Evolutionary conservation across 2,113 vertebrate species (phyloP).

Genomic region (Aythya baeri): DNA sequence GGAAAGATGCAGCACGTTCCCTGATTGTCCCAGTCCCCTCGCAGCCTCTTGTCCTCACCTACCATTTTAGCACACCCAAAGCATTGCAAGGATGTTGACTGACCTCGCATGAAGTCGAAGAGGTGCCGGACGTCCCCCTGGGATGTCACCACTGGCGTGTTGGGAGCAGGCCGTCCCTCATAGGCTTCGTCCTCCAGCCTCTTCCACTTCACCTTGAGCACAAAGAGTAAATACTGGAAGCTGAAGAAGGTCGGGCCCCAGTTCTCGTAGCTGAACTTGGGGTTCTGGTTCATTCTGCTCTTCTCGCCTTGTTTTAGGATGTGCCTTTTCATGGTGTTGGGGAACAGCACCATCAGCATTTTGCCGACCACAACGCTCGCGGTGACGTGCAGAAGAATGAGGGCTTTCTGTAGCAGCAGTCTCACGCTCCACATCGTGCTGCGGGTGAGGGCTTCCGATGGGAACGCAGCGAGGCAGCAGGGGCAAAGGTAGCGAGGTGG

Average conservation of each 20-base stretch:
- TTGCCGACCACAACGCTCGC: conserved; percentile 48
- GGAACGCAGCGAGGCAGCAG: rapidly evolving
- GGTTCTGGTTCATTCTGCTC: conserved; percentile 79
- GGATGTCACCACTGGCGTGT: conserved; percentile 78
- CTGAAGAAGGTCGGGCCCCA: conserved; percentile 85
- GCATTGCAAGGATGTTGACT: background rate
- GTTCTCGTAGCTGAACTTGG: conserved; percentile 85
- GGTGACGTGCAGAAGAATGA: conserved; percentile 68
- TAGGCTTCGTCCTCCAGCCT: conserved; percentile 82
- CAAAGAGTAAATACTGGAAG: conserved; percentile 74
- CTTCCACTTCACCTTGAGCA: conserved; percentile 78
- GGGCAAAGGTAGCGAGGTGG: conserved; percentile 53
- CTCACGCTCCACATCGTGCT: background rate
- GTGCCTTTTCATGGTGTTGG: conserved; percentile 69
- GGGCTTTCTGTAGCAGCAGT: conserved; percentile 39
- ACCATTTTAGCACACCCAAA: background rate
- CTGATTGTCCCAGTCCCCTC: background rate
- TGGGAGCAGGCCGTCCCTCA: conserved; percentile 79
- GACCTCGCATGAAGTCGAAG: conserved; percentile 82
- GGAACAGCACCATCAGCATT: conserved; percentile 76
- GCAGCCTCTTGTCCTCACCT: background rate
- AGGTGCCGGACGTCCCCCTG: conserved; percentile 69
- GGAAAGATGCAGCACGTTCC: background rate
- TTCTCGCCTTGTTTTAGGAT: conserved; percentile 77
- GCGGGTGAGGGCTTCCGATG: rapidly evolving